Percentiles rank a stretch among this genome's conserved stretches.
Conservation (phyloP, 2,113 vertebrate species). For the Equus quagga region DNA sequence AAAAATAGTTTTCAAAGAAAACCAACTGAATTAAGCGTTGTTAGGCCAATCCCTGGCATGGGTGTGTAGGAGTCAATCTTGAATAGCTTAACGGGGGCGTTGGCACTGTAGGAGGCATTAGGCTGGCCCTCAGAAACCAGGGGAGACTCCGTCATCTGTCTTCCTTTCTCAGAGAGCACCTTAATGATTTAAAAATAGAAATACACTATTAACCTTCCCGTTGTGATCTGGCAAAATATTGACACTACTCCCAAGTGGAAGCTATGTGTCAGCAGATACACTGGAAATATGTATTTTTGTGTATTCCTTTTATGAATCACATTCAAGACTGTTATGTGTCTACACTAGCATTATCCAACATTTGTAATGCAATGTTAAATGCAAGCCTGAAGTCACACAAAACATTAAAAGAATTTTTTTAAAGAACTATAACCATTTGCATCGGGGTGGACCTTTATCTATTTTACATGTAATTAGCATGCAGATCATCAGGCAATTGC, state of each 20-base stretch:
- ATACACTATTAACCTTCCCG: background rate
- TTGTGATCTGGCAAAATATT: background rate
- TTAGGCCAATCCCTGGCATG: background rate
- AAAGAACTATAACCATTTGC: conserved; percentile 11
- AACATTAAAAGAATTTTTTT: conserved; percentile 42
- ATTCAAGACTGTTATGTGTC: background rate
- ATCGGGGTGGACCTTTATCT: background rate
- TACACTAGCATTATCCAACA: background rate
- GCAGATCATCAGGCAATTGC: conserved; percentile 10
- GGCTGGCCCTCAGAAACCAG: background rate
- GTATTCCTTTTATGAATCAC: background rate
- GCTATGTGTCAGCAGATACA: background rate
- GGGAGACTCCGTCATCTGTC: background rate
- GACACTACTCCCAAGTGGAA: background rate
- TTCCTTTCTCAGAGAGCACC: background rate
- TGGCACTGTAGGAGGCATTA: background rate
- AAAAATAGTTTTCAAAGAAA: conserved; percentile 51
- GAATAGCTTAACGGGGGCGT: background rate
- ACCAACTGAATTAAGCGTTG: background rate
- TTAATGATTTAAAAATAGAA: conserved; percentile 36
- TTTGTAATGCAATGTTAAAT: conserved; percentile 17
- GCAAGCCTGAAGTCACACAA: conserved; percentile 33
- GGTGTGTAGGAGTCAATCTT: background rate
- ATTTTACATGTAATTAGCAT: conserved; percentile 31
- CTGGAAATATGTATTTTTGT: background rate